Evolutionary conservation across 2,113 vertebrate species (phyloP).

Genomic region (Toxotes chatareus): DNA sequence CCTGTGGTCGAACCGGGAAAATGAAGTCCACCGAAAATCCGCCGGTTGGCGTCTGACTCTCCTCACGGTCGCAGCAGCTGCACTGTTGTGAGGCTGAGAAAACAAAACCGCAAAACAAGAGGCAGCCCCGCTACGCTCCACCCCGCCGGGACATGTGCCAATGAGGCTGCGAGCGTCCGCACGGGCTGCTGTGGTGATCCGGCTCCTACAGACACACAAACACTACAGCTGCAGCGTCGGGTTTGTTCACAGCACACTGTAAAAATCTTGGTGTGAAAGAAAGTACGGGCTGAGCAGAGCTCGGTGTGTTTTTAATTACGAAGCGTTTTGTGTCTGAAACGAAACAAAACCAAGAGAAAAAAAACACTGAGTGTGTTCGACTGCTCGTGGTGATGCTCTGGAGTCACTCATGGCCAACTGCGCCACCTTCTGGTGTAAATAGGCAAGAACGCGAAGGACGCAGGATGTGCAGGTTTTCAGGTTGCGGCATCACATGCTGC

Average conservation of each 20-base stretch:
- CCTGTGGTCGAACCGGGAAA: no score
- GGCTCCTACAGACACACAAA: background rate
- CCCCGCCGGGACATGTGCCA: constrained; percentile 66
- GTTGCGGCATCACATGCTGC: background rate
- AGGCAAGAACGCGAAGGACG: background rate
- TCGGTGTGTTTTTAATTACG: no score
- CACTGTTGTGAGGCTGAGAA: constrained; percentile 25
- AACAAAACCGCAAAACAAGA: constrained; percentile 53
- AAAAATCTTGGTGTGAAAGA: no score
- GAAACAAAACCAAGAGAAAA: no score
- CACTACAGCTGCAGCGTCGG: background rate
- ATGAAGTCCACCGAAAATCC: background rate
- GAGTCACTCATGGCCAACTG: background rate
- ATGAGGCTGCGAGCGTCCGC: constrained; percentile 32
- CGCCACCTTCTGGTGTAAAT: constrained; percentile 7
- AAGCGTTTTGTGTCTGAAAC: no score
- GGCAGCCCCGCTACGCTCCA: constrained; percentile 58
- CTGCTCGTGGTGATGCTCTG: background rate
- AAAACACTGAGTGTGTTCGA: no score
- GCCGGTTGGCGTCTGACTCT: background rate
- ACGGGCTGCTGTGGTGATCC: constrained; percentile 7
- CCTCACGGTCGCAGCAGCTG: constrained; percentile 19
- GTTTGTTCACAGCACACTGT: background rate
- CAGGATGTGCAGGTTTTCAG: no score
- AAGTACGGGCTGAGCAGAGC: no score